Evolutionary conservation across 2,797 vertebrate genomes (phyloP), one percentile per base, ranked within the genome.

Genomic region (Setipinna tenuifilis): DNA sequence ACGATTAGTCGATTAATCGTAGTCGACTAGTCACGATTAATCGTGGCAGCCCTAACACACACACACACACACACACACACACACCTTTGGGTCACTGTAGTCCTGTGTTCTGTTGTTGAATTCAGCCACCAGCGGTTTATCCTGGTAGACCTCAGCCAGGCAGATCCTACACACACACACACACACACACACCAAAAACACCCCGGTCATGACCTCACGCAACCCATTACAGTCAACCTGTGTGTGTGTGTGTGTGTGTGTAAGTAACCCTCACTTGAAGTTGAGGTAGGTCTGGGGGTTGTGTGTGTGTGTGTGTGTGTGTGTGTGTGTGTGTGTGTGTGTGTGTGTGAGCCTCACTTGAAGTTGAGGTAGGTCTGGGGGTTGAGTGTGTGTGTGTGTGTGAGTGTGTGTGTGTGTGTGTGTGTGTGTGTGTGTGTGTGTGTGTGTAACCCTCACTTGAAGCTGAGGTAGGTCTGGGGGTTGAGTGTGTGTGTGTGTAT

Each of bases 81-180:
- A 82, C 91, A 99, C 98, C 95, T 97, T 95, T 0, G 95, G 92
- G 58, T 96, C 94, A 44, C 96, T 92, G 0, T 98, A 97, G 92
- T 98, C 91, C 12, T 89, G 84, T 48, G 95, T 96, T 65, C 95
- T 96, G n/a, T 92, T 96, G 91, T 96, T 93, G 91, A 99, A 94
- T 2, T 95, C 93, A 0, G 89, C 95, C 83, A 97, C 92, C 12
- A 99, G 94, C 6, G 91, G 83, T 94, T 97, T 97, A 89, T 99
- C 98, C 92, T 99, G 98, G 92, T 96, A 97, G 71, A 98, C 97
- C 90, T 99, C 98, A 6, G 98, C 98, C 86, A 99, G 93, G 90
- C 98, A 99, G 84, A 99, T 97, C 94, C 98, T 99, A 92, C 48
- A 90, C 35, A 78, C 21, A 48, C 35, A 80, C 50, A 28, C 6